Evolutionary conservation across 2,113 vertebrate genomes (phyloP).

Genomic region (Syrrhaptes paradoxus): DNA sequence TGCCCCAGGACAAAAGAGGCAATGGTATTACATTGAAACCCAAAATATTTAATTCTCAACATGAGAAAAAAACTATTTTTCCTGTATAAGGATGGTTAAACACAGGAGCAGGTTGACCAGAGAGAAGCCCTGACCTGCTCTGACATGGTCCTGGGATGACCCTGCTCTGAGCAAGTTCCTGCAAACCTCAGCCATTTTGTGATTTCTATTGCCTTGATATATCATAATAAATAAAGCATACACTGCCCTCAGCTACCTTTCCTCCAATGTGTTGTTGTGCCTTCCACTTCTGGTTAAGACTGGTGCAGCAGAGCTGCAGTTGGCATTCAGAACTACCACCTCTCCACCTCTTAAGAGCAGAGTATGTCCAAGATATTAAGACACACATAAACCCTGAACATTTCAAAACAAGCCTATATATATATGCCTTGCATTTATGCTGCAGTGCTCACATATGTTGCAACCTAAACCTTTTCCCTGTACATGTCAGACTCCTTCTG

Average conservation of each 20-base stretch:
- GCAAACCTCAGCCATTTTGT: background rate
- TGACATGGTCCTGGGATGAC: background rate
- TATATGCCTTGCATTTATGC: background rate
- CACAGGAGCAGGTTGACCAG: background rate
- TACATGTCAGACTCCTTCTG: background rate
- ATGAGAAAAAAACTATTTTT: background rate
- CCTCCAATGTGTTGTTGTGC: background rate
- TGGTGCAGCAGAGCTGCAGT: accelerated
- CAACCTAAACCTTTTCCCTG: background rate
- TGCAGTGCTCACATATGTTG: accelerated
- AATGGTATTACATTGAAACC: too few relatives aligned
- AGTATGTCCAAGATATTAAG: background rate
- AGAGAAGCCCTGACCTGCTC: background rate
- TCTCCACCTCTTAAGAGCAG: background rate
- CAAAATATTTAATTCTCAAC: background rate
- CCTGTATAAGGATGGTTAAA: background rate
- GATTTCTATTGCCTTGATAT: background rate
- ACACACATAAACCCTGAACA: background rate
- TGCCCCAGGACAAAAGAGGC: background rate
- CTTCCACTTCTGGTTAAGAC: background rate
- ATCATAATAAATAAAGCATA: background rate
- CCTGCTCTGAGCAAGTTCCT: background rate
- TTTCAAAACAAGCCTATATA: background rate
- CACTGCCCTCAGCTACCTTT: background rate
- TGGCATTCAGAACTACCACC: background rate